Conservation (phyloP, 1,140 invertebrate species). For the Philopotamus ludificatus region DNA sequence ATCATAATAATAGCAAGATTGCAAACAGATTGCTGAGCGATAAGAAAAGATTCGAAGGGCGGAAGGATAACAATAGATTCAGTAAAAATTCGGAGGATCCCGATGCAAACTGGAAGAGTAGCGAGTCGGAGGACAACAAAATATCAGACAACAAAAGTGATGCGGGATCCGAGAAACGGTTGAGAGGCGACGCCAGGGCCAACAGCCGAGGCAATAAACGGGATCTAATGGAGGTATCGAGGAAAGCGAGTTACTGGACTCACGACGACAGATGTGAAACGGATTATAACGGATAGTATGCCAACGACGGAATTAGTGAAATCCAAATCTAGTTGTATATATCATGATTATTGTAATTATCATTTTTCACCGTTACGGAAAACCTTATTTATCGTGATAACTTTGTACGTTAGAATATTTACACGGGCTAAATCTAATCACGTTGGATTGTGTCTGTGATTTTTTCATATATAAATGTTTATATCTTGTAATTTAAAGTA, state of each 20-base stretch:
- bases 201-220: slow-evolving; percentile 44
- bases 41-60: slow-evolving; percentile 10
- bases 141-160: slow-evolving; percentile 8
- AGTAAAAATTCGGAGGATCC: slow-evolving; percentile 32
- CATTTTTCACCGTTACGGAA: too few relatives aligned
- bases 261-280: slow-evolving; percentile 55
- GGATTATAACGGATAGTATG: slow-evolving; percentile 52
- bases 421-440: too few relatives aligned
- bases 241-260: slow-evolving; percentile 54
- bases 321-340: too few relatives aligned
- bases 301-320: too few relatives aligned
- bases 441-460: too few relatives aligned
- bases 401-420: too few relatives aligned
- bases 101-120: slow-evolving; percentile 36
- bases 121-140: slow-evolving; percentile 30
- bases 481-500: too few relatives aligned
- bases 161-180: background rate
- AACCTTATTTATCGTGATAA: too few relatives aligned
- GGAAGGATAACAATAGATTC: slow-evolving; percentile 11
- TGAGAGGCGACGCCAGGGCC: background rate
- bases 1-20: slow-evolving; percentile 11
- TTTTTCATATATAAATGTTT: too few relatives aligned
- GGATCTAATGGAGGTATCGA: slow-evolving; percentile 51
- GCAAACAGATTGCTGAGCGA: slow-evolving; percentile 5
- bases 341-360: too few relatives aligned